Evolutionary conservation across 2,888 invertebrate species (phyloP), one percentile per base, ranked within the genome.

Genomic region (Charanyca ferruginea): DNA sequence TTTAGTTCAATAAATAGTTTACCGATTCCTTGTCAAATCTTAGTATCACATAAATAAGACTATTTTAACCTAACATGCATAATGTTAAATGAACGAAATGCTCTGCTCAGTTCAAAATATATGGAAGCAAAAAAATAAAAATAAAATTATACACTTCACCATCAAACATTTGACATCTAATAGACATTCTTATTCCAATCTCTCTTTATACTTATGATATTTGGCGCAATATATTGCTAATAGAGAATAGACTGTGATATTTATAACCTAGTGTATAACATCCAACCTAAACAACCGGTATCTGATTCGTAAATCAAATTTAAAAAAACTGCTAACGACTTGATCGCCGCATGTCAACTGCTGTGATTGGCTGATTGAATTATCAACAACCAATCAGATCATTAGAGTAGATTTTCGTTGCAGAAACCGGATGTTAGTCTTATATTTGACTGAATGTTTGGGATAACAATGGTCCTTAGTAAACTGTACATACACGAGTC

Each of bases 171-270:
- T 62, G 44, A 68, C 72, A 66, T 35, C 35, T 35, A 35, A 35
- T 72, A 69, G 66, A 73, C 66, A 72, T 68, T 66, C 63, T 48
- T 57, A 54, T 47, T 57, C 41, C 69, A 66, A 73, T 63, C 55
- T 67, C 66, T 60, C 55, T 57, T 73, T 60, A 78, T 64, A 75
- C 66, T 75, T 75, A 84, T 73, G 76, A 79, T 84, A 86, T 89
- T 90, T 89, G 91, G 89, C 89, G 89, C 79, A 86, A 83, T 79
- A 79, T 89, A 89, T 90, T 89, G 88, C 87, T 89, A 84, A 73
- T 79, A 66, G 54, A 75, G 41, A n/a, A 61, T 67, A 68, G 52
- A 55, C 63, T 61, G 71, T 67, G 54, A 54, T 54, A 22, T 59
- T 35, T 47, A 42, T 58, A 53, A 51, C 32, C 52, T 59, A 61